Percentiles rank a stretch among this genome's conserved stretches.
Conservation (phyloP, 2,113 vertebrate genomes). For the Tringa solitaria region DNA sequence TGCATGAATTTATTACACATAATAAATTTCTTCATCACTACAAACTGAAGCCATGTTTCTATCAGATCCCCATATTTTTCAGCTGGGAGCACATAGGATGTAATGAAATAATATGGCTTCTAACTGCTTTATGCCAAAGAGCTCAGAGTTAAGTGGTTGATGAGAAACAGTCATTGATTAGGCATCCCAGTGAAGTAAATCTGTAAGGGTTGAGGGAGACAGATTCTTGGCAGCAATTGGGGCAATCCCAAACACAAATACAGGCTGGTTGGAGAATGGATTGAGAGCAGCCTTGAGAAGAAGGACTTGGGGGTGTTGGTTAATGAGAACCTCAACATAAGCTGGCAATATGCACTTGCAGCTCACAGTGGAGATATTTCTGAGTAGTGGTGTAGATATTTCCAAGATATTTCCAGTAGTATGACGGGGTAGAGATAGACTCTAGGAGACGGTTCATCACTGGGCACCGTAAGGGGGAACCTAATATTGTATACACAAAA, state of each 20-base stretch:
- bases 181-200: neutral
- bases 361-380: neutral
- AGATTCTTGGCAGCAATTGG: neutral
- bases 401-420: neutral
- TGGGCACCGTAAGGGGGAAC: no score
- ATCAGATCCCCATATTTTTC: neutral
- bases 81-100: neutral
- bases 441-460: neutral
- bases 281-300: neutral
- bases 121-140: neutral
- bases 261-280: neutral
- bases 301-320: neutral
- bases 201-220: neutral
- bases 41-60: neutral
- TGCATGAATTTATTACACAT: neutral
- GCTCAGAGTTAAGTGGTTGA: neutral
- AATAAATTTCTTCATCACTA: neutral
- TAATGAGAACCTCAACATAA: neutral
- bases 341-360: neutral
- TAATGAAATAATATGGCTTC: neutral
- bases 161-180: neutral
- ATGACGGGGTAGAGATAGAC: neutral
- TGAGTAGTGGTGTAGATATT: neutral
- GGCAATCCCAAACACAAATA: neutral
- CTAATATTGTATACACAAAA: neutral